These are phyloP conservation scores for Akabosia matsudoensis DNA, from an alignment of 1,140 invertebrate species.

Conservation along the genomic window DNA sequence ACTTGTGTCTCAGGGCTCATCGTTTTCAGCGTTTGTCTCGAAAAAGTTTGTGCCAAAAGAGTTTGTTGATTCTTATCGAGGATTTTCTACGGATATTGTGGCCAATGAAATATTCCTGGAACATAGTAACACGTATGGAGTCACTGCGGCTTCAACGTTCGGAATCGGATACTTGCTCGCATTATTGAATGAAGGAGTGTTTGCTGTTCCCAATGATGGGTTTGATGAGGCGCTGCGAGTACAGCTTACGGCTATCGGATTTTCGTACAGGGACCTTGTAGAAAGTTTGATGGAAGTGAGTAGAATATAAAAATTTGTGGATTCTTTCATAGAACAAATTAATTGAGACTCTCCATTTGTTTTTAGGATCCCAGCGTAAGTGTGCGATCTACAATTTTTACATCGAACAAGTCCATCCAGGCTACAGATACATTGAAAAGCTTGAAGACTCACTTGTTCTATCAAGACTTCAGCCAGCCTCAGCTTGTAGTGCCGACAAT, in stretches of 20 bases:
- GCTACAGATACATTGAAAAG: conserved; percentile 19
- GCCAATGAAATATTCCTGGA: conserved; percentile 31
- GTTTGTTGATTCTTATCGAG: background rate
- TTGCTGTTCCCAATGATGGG: conserved; percentile 11
- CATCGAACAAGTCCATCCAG: conserved; percentile 9
- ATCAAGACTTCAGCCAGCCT: conserved; percentile 30
- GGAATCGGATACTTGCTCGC: conserved; percentile 28
- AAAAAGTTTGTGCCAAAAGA: conserved; percentile 23
- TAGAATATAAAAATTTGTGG: background rate
- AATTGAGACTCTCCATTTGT: too few relatives aligned
- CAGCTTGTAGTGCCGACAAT: conserved; percentile 30
- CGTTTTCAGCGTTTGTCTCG: background rate
- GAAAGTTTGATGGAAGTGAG: conserved; percentile 34
- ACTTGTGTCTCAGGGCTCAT: background rate
- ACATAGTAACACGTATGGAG: conserved; percentile 27
- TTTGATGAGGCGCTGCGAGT: conserved; percentile 28
- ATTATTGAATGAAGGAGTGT: conserved; percentile 28
- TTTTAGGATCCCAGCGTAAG: conserved; percentile 29
- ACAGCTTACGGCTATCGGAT: conserved; percentile 10
- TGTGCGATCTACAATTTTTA: conserved; percentile 24
- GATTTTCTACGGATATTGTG: conserved; percentile 30
- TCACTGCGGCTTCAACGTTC: conserved; percentile 25
- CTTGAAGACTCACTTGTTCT: conserved; percentile 27
- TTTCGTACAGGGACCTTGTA: conserved; percentile 21
- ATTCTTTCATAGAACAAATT: too few relatives aligned